A percentile compares a stretch with the other conserved stretches of the same genome.
Evolutionary conservation across 2,113 vertebrate genomes (phyloP).

Genomic region (Vombatus ursinus): DNA sequence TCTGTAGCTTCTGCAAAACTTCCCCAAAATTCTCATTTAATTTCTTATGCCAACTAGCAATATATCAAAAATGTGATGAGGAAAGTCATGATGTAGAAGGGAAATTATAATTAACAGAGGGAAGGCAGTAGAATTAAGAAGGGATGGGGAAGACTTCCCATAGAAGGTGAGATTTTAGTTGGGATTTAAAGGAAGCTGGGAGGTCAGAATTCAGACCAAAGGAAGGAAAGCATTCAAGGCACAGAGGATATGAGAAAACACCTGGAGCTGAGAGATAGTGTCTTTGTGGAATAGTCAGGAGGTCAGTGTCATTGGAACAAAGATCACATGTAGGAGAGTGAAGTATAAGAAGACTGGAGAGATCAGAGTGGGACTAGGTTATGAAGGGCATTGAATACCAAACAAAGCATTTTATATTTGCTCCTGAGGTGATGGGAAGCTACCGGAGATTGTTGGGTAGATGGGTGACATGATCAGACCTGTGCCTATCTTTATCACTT

Average conservation of each 20-base stretch:
- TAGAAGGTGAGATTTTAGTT: no score
- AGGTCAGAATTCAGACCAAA: neutral
- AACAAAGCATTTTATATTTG: neutral
- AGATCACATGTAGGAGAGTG: neutral
- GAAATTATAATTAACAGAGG: neutral
- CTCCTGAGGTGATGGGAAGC: no score
- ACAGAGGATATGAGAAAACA: neutral
- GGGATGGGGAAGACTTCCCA: neutral
- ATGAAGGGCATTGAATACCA: neutral
- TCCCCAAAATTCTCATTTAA: no score
- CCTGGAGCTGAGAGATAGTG: neutral
- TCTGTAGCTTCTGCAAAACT: no score
- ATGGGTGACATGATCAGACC: neutral
- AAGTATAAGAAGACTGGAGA: neutral
- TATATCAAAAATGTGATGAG: no score
- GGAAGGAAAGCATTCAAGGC: neutral
- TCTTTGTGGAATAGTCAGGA: neutral
- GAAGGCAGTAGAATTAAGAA: neutral
- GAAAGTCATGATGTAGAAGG: no score
- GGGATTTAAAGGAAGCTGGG: no score
- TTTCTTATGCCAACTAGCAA: no score
- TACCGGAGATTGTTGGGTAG: neutral
- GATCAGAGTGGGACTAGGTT: neutral
- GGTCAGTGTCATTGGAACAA: neutral
- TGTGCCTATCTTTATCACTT: neutral